Percentiles rank a stretch among this genome's conserved stretches.
These are phyloP conservation scores for Deroplatys truncata DNA, from an alignment of 2,888 invertebrate genomes.

Conservation along the genomic window DNA sequence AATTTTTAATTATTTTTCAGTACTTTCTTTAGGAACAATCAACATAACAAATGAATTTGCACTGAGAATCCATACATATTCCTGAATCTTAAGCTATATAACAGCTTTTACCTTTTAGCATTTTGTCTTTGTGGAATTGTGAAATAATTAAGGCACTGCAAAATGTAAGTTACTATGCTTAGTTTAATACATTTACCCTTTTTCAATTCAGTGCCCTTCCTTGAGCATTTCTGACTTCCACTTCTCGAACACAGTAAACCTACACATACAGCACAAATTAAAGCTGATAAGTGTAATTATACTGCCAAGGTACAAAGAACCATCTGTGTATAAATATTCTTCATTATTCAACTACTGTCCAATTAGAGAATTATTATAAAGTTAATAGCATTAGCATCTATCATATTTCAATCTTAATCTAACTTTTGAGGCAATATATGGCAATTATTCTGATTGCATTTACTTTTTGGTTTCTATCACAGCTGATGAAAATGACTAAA, in stretches of 20 bases:
- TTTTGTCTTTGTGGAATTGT: too few relatives aligned
- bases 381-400: not conserved
- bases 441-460: not conserved
- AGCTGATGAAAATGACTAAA: not conserved
- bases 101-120: too few relatives aligned
- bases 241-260: not conserved
- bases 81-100: too few relatives aligned
- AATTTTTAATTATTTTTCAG: too few relatives aligned
- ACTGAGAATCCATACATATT: too few relatives aligned
- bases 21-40: too few relatives aligned
- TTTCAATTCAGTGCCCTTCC: not conserved
- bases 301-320: not conserved
- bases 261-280: not conserved
- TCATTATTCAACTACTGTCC: not conserved
- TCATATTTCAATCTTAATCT: not conserved
- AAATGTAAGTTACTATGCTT: not conserved
- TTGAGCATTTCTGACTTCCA: not conserved
- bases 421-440: not conserved
- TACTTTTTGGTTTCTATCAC: not conserved
- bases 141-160: too few relatives aligned
- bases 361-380: not conserved
- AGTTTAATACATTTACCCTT: not conserved
- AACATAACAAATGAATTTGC: too few relatives aligned
- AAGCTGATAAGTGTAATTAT: not conserved
- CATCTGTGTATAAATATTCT: not conserved